These are phyloP conservation scores for Lonchura striata DNA, from an alignment of 2,113 vertebrate species.

Conservation along the genomic window DNA sequence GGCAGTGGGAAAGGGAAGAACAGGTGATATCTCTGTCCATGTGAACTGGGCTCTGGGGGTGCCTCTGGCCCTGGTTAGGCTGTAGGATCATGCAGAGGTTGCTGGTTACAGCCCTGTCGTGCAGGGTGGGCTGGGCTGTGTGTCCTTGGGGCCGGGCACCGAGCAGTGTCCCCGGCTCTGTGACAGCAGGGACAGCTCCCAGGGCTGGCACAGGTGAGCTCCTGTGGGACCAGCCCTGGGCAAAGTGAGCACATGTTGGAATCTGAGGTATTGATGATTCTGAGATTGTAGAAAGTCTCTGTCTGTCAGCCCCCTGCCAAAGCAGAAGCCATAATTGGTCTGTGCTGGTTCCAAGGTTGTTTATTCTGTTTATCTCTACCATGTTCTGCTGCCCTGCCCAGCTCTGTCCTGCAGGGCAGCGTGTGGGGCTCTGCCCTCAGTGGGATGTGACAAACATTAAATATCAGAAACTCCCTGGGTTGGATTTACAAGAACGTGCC, in stretches of 20 bases:
- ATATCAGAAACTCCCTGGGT: no score
- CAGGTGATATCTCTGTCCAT: not conserved
- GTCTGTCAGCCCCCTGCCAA: no score
- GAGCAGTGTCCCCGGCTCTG: slow-evolving; percentile 27
- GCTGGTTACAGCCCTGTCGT: not conserved
- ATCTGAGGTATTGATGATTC: no score
- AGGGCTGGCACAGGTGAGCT: not conserved
- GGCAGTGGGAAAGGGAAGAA: not conserved
- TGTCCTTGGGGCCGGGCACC: not conserved
- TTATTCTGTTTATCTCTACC: no score
- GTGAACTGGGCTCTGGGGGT: not conserved
- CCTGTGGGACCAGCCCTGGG: not conserved
- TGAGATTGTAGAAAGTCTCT: no score
- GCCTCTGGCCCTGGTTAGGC: not conserved
- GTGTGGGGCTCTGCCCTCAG: no score
- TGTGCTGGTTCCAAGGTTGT: no score
- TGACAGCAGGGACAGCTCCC: not conserved
- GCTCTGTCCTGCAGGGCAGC: no score
- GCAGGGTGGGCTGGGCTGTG: not conserved
- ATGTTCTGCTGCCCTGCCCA: no score
- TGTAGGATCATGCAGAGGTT: not conserved
- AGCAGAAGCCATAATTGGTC: no score
- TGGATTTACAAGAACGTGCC: no score
- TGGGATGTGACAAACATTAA: no score
- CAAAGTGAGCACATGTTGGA: not conserved